A percentile compares a stretch with the other conserved stretches of the same genome.
Evolutionary conservation across 2,113 vertebrate genomes (phyloP).

Genomic region (Elachura formosa): DNA sequence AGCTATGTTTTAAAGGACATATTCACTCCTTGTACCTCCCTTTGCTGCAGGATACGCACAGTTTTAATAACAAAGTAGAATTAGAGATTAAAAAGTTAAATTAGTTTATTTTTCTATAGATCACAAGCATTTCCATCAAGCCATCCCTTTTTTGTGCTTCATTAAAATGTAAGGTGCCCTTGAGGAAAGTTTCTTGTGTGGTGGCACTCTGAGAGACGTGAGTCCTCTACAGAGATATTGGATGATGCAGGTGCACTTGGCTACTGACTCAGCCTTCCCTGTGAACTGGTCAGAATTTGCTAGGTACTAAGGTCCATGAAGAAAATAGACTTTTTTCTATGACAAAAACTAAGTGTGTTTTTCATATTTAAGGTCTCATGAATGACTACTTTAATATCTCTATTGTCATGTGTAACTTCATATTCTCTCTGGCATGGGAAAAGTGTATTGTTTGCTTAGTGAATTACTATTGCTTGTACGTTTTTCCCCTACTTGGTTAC

Average conservation of each 20-base stretch:
- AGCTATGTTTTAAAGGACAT: background rate
- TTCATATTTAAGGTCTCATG: background rate
- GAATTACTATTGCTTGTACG: background rate
- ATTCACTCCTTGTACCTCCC: background rate
- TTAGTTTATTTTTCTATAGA: background rate
- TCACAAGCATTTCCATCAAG: background rate
- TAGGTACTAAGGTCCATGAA: background rate
- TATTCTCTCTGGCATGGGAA: background rate
- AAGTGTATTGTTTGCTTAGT: background rate
- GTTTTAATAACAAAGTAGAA: background rate
- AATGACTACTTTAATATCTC: background rate
- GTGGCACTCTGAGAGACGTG: background rate
- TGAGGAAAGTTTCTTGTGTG: background rate
- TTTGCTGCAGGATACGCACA: background rate
- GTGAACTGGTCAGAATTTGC: background rate
- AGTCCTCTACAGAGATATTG: background rate
- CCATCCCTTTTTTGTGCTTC: background rate
- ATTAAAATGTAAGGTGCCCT: background rate
- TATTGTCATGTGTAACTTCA: background rate
- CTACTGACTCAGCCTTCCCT: background rate
- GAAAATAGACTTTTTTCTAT: background rate
- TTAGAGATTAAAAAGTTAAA: background rate
- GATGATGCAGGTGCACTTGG: background rate
- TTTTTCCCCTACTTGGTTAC: background rate
- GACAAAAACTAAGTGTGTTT: background rate